Conservation (phyloP, 2,797 vertebrate species). For the Gouania willdenowi region DNA sequence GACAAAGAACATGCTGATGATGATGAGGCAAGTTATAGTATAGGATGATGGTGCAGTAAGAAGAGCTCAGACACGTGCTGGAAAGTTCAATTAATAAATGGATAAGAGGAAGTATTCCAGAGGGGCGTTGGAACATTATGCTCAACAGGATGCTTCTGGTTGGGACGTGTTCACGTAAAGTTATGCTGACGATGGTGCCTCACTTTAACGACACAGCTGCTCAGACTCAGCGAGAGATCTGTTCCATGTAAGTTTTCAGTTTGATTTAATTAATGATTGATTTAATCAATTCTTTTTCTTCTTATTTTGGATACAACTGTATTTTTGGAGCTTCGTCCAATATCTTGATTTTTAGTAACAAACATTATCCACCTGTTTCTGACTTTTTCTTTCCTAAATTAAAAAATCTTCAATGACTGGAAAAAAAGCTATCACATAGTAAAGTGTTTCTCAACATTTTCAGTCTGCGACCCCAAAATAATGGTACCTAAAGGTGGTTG, state of each 20-base stretch:
- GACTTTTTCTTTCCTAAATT: no score
- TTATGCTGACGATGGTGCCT: conserved; percentile 65
- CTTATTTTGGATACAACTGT: no score
- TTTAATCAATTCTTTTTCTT: no score
- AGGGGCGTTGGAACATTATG: not conserved
- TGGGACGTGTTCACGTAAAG: conserved; percentile 52
- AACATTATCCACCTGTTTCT: no score
- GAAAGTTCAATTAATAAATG: no score
- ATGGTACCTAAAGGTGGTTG: no score
- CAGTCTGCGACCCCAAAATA: no score
- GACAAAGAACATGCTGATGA: not conserved
- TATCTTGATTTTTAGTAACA: no score
- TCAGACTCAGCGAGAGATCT: conserved; percentile 70
- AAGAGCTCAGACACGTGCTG: not conserved
- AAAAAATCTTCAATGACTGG: no score
- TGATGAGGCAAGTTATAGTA: not conserved
- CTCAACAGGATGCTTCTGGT: conserved; percentile 72
- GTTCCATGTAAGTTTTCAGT: conserved; percentile 69
- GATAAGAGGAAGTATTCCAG: not conserved
- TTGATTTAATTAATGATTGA: not conserved
- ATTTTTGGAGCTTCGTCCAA: no score
- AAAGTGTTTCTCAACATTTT: no score
- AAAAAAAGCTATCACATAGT: no score
- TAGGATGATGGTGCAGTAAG: not conserved
- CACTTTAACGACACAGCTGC: conserved; percentile 67